Evolutionary conservation across 2,113 vertebrate species (phyloP), one percentile per base, ranked within the genome.

Genomic region (Todiramphus saurophagus): DNA sequence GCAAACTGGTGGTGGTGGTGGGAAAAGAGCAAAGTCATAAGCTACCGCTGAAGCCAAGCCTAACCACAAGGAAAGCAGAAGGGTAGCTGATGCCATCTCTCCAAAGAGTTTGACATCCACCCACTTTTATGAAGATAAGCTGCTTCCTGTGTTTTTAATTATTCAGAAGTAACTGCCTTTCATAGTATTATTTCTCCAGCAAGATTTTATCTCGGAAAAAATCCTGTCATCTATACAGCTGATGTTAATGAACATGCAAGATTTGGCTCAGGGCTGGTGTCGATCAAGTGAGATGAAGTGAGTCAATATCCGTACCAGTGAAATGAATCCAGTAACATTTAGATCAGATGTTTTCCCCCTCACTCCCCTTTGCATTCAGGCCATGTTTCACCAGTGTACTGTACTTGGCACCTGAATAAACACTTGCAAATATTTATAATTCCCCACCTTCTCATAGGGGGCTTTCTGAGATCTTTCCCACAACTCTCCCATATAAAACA

Each of bases 391-490:
- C 80, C 33, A 74, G 58, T 44, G 28, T 96, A 95, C 92, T 97
- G 87, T 96, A 89, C 89, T 90, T 97, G 97, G 93, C 98, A 98
- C 97, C 97, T 98, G 95, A 96, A 95, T 97, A 91, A 97, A 96
- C 94, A 98, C 95, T 97, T 98, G 94, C 96, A 95, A 97, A 85
- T 96, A 92, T 97, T 97, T 97, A 95, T 96, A 97, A 96, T 96
- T 96, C 96, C 93, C 94, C 74, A 91, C 95, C 83, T 98, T 95
- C 94, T 96, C 89, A 86, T 87, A 92, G 94, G 74, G 56, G 41
- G 50, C 59, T 94, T 96, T 93, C 83, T 91, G 93, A 95, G 89
- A 92, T 91, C 85, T 95, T 97, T 97, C 96, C 93, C 93, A 97
- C 35, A 95, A 70, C 55, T 94, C 80, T 91, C 48, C 31, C 72